Conservation (phyloP, 2,113 vertebrate genomes). For the Polypterus bichir region DNA sequence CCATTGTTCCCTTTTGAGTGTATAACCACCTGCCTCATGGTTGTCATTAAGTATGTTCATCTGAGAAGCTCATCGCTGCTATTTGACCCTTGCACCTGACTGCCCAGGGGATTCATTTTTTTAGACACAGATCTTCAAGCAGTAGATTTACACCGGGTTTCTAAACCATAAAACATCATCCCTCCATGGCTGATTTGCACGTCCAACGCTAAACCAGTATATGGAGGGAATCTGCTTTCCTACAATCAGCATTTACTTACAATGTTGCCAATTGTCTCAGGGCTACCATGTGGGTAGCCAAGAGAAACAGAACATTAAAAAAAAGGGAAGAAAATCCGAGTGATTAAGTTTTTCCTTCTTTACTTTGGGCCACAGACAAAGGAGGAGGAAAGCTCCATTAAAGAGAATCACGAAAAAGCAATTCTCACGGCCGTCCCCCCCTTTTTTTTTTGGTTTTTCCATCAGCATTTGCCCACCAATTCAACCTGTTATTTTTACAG, state of each 20-base stretch:
- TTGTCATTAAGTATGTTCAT: background rate
- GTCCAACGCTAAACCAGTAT: no score
- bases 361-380: slow-evolving; percentile 16
- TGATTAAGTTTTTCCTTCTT: background rate
- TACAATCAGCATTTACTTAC: no score
- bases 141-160: no score
- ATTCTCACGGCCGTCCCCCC: slow-evolving; percentile 5
- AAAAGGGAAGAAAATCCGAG: background rate
- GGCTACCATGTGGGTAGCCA: slow-evolving; percentile 1
- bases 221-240: no score
- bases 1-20: background rate
- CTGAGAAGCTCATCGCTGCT: background rate
- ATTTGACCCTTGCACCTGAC: background rate
- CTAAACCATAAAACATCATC: no score
- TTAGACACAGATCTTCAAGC: background rate
- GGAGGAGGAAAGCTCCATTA: slow-evolving; percentile 17
- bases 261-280: background rate
- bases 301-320: slow-evolving; percentile 10
- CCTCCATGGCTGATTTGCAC: no score
- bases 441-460: slow-evolving; percentile 12
- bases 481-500: slow-evolving; percentile 2
- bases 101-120: background rate
- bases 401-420: slow-evolving; percentile 14
- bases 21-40: background rate
- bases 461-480: background rate